Percentiles rank a stretch among this genome's conserved stretches.
Conservation (phyloP, 2,113 vertebrate species). For the Dasyprocta punctata region DNA sequence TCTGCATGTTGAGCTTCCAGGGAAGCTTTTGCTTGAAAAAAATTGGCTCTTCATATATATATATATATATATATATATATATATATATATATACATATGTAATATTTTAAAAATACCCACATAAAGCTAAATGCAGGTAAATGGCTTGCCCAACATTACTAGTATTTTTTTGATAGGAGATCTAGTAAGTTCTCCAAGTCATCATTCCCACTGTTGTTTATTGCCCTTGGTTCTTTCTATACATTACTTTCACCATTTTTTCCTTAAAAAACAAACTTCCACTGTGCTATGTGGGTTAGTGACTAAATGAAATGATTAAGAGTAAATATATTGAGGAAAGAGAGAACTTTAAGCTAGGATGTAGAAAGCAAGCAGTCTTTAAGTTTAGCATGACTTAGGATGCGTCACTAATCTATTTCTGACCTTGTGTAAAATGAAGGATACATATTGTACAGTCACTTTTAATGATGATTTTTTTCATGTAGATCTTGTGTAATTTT, state of each 20-base stretch:
- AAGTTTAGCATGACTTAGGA: neutral
- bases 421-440: neutral
- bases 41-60: neutral
- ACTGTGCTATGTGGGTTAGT: neutral
- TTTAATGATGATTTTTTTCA: neutral
- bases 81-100: neutral
- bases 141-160: neutral
- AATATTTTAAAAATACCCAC: neutral
- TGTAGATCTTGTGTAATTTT: neutral
- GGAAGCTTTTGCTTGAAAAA: conserved; percentile 30
- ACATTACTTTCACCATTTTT: neutral
- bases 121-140: neutral
- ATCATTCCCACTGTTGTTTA: neutral
- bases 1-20: neutral
- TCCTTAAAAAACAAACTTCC: neutral
- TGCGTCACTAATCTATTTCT: neutral
- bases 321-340: neutral
- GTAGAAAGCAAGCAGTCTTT: neutral
- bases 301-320: neutral
- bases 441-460: neutral
- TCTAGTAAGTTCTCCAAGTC: neutral
- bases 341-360: neutral
- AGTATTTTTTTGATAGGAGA: neutral
- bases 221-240: neutral
- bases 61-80: neutral